Base-by-base conservation (phyloP, 2,113 vertebrate species). In the Phaethon lepturus region DNA sequence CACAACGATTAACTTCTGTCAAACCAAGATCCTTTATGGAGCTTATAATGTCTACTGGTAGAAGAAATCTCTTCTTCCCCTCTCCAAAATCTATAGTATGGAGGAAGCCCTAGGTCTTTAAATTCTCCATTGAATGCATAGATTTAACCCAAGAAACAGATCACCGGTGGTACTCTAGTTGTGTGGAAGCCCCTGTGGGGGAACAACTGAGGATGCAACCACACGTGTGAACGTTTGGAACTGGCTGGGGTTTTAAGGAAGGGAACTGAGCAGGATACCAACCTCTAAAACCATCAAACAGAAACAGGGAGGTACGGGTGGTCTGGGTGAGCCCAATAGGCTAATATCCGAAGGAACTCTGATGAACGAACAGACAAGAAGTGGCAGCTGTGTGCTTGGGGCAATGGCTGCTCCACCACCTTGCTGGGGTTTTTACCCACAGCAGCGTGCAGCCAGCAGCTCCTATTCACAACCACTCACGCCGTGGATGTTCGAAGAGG, bases 301-400 rank as follows among this genome's bases (percentile, higher is more conserved):
- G 71, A 64, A 73, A 56, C 0, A 0, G 44, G 25, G 42, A 76
- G 50, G 35, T 18, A 35, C 0, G 5, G 0, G 1, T 31, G 72
- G 58, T 67, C 58, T 83, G 56, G 40, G 25, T 67, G 13, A 88
- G 26, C 29, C 44, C 66, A 45, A 7, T 19, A 28, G 62, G 26
- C 38, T 47, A 6, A 67, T 3, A 1, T 50, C 35, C 0, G 3
- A 38, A 73, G 44, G 38, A 56, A 14, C 49, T 56, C 53, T 24
- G 0, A 1, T 23, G 62, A 76, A 67, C 0, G 2, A 76, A 40
- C 8, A 44, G n/a, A 53, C 0, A 11, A 71, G 55, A 79, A 82
- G 64, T 29, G 47, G 42, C 40, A 77, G 38, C n/a, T 38, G 52
- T 24, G 23, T 20, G n/a, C 60, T 23, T 0, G 1, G 25, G 42